A percentile compares a stretch with the other conserved stretches of the same genome.
phyloP scores from a whole-genome alignment of 92 coral and sea anemone species.

The Porites cylindrica region DNA sequence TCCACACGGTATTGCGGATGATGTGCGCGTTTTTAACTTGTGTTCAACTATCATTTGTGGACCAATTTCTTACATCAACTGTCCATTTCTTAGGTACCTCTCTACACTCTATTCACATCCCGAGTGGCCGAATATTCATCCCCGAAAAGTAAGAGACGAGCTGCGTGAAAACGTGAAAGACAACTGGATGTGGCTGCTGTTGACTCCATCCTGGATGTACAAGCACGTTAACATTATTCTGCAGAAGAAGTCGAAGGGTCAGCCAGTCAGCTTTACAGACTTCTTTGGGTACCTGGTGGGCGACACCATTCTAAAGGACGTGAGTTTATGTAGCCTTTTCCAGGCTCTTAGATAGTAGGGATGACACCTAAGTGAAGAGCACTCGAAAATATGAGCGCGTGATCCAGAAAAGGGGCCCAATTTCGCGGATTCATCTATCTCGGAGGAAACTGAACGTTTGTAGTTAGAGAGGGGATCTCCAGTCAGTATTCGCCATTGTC shows the following conservation, averaged over 20 bases:
- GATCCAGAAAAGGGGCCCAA: not conserved
- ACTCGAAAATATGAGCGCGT: not conserved
- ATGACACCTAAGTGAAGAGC: not conserved
- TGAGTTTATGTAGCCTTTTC: constrained; percentile 11
- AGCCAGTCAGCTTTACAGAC: constrained; percentile 83
- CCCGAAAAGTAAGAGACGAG: constrained; percentile 53
- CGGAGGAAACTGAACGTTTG: too few species aligned
- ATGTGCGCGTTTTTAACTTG: not conserved
- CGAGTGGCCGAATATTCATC: constrained; percentile 64
- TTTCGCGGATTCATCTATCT: too few species aligned
- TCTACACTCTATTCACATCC: constrained; percentile 77
- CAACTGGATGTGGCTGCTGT: constrained; percentile 48
- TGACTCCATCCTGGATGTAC: constrained; percentile 65
- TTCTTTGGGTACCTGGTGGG: constrained; percentile 82
- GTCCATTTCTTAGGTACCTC: constrained; percentile 61
- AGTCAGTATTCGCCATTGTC: too few species aligned
- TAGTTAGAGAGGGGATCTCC: too few species aligned
- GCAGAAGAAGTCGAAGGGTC: constrained; percentile 59
- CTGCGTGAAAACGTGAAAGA: constrained; percentile 54
- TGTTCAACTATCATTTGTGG: not conserved
- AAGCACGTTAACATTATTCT: constrained; percentile 41
- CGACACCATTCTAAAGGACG: constrained; percentile 70
- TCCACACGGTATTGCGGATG: too few species aligned
- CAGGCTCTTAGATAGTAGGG: not conserved
- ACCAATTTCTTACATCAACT: not conserved